These are phyloP conservation scores for Gymnoscopelus microlampas DNA, from an alignment of 2,797 vertebrate genomes.

Conservation along the genomic window DNA sequence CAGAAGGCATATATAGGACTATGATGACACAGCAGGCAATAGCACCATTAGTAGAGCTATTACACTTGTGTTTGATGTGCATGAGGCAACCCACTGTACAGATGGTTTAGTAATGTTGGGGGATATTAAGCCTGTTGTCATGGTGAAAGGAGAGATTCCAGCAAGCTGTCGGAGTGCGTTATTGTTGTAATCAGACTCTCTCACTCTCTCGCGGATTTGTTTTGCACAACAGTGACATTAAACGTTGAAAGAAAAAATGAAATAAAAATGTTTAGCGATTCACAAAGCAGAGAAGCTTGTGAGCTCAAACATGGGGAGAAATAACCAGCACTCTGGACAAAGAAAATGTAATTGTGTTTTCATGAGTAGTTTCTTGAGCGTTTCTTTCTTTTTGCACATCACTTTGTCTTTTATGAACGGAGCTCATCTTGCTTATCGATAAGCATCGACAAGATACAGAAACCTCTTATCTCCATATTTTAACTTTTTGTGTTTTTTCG, in stretches of 20 bases:
- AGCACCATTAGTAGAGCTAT: constrained; percentile 67
- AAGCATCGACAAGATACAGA: too few species aligned
- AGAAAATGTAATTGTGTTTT: too few species aligned
- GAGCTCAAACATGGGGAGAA: background rate
- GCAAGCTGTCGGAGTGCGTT: constrained; percentile 51
- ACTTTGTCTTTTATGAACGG: too few species aligned
- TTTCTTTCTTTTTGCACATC: too few species aligned
- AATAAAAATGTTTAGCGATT: constrained; percentile 26
- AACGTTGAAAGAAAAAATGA: background rate
- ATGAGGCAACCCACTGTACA: constrained; percentile 62
- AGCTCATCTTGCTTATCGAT: too few species aligned
- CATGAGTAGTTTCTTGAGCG: too few species aligned
- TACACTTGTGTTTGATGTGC: constrained; percentile 72
- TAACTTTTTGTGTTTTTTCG: too few species aligned
- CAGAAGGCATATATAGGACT: constrained; percentile 52
- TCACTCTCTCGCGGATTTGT: constrained; percentile 63
- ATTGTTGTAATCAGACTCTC: constrained; percentile 57
- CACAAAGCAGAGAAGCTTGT: constrained; percentile 5
- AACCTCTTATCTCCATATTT: too few species aligned
- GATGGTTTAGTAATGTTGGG: constrained; percentile 73
- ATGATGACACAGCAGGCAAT: constrained; percentile 74
- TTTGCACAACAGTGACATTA: constrained; percentile 38
- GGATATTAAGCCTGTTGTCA: constrained; percentile 71
- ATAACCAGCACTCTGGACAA: too few species aligned
- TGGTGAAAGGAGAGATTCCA: constrained; percentile 61